These are phyloP conservation scores for Leptoteleia sp. DNA, from an alignment of 1,140 invertebrate genomes.

Conservation along the genomic window DNA sequence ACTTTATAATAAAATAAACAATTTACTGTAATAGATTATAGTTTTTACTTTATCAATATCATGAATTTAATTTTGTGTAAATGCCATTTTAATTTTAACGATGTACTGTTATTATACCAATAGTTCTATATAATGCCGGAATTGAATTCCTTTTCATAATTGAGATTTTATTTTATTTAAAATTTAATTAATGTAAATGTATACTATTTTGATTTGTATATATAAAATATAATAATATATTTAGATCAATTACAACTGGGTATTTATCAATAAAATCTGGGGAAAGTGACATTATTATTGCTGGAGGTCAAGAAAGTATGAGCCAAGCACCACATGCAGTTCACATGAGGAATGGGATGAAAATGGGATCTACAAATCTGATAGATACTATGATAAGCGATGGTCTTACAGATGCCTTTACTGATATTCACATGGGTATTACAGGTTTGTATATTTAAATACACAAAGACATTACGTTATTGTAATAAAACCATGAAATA, in stretches of 20 bases:
- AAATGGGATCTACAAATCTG: conserved; percentile 86
- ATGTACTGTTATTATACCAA: no score
- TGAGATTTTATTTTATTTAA: no score
- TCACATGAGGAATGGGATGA: conserved; percentile 85
- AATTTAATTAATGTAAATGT: no score
- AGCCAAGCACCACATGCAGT: conserved; percentile 88
- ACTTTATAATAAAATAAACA: no score
- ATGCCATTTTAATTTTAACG: no score
- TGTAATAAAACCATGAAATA: not conserved
- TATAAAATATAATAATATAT: no score
- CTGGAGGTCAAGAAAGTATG: conserved; percentile 94
- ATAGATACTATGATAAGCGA: conserved; percentile 88
- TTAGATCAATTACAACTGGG: conserved; percentile 87
- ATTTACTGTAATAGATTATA: no score
- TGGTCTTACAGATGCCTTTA: conserved; percentile 91
- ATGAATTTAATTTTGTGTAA: no score
- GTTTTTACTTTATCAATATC: no score
- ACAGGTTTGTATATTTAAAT: conserved; percentile 83
- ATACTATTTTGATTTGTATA: no score
- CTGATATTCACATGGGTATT: conserved; percentile 91
- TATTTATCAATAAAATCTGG: conserved; percentile 87
- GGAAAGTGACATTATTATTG: conserved; percentile 87
- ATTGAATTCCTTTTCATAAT: no score
- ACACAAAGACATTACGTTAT: not conserved
- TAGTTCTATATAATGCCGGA: no score